A percentile compares a stretch with the other conserved stretches of the same genome.
Conservation (phyloP, 2,113 vertebrate species). For the Oreotrochilus melanogaster region DNA sequence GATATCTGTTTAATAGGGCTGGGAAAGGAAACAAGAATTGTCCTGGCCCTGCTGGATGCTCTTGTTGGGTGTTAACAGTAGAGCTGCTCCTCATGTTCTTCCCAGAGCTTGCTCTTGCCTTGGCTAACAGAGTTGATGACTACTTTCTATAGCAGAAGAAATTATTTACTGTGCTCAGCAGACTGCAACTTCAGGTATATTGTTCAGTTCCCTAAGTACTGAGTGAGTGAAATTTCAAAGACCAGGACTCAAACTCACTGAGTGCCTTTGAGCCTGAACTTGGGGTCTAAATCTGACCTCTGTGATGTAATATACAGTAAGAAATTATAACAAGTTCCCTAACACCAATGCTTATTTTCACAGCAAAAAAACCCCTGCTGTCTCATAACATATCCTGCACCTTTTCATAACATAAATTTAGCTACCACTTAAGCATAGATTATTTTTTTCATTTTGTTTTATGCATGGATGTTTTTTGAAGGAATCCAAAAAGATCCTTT, state of each 20-base stretch:
- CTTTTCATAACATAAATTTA: neutral
- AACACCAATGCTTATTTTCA: neutral
- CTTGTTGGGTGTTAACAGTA: neutral
- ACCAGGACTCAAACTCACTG: neutral
- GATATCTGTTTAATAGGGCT: neutral
- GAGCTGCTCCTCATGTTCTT: neutral
- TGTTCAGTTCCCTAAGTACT: neutral
- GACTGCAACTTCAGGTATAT: neutral
- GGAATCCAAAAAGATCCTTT: neutral
- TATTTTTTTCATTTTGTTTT: neutral
- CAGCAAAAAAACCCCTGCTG: neutral
- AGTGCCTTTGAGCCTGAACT: neutral
- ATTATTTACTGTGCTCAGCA: neutral
- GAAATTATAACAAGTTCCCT: neutral
- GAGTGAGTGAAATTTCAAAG: neutral
- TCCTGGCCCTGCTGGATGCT: fast-evolving
- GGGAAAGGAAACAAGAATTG: neutral
- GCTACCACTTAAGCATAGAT: neutral
- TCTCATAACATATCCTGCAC: neutral
- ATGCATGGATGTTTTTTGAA: neutral
- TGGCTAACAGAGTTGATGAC: neutral
- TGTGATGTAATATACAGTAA: neutral
- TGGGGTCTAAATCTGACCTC: neutral
- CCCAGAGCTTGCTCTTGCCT: neutral
- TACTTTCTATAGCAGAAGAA: neutral